Evolutionary conservation across 2,797 vertebrate genomes (phyloP).

Genomic region (Tragopan temminckii): DNA sequence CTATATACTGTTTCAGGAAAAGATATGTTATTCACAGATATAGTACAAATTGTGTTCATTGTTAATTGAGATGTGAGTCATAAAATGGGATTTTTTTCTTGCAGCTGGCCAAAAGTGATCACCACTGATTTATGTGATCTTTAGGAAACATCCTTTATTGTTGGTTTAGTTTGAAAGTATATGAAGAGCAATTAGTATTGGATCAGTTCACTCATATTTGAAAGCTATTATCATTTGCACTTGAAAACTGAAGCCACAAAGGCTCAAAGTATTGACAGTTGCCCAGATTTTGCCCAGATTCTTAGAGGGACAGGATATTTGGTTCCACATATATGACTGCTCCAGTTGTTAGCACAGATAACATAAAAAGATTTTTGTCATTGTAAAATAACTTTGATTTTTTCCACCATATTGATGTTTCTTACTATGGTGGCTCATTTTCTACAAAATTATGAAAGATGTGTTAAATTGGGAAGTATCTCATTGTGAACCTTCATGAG

Average conservation of each 20-base stretch:
- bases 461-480: neutral
- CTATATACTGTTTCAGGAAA: neutral
- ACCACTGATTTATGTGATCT: neutral
- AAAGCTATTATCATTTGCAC: constrained; percentile 29
- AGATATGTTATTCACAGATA: neutral
- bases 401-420: neutral
- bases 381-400: neutral
- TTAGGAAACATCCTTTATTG: neutral
- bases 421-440: neutral
- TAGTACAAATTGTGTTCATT: neutral
- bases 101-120: neutral
- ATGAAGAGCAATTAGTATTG: neutral
- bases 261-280: neutral
- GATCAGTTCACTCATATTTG: neutral
- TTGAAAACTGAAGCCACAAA: neutral
- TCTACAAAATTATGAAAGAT: constrained; percentile 1
- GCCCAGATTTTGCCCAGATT: neutral
- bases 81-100: neutral
- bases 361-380: neutral
- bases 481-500: neutral
- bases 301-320: constrained; percentile 9
- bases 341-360: neutral
- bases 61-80: neutral
- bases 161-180: neutral
- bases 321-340: neutral